Base-by-base conservation (phyloP, 1,140 invertebrate species). In the Macrotrachela quadricornifera region DNA sequence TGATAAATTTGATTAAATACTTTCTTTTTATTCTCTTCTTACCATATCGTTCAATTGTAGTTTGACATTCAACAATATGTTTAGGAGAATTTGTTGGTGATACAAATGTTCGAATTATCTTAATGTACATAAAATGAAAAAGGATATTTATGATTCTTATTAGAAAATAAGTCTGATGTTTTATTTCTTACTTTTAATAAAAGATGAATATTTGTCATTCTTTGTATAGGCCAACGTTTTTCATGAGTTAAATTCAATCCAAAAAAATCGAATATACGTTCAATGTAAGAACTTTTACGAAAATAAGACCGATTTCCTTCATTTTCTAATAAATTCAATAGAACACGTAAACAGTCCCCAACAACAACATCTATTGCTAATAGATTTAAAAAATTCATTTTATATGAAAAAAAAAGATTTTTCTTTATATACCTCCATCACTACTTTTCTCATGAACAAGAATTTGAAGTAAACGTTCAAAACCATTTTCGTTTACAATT, bases 221-320 rank as follows among this genome's bases (percentile, higher is more conserved):
- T 30, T 30, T 30, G 21, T 57, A 11, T 63, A 55, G 21, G 8
- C 21, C 56, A 11, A 63, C 56, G 21, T 67, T 59, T 54, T 74
- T n/a, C 75, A 76, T 66, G 59, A 54, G 74, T n/a, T 75, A 76
- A 36, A 14, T 62, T 58, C 38, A 81, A 73, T 52, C 77, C 75
- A 65, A 88, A 91, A 79, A 87, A 94, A 47, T 80, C 81, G 4
- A 82, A 72, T 58, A 95, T 71, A 57, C 78, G 78, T 62, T 90
- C 83, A 58, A 96, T 87, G 62, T 90, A 92, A 64, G 66, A 74
- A 71, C 80, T 88, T 76, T 97, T 92, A 73, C 92, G 87, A 63
- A 99, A 97, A 65, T 92, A 91, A 64, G 88, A 92, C 64, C 95
- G 90, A 74, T 97, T 99, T 8, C 83, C 78, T 65, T 99, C 99